Evolutionary conservation across 2,888 invertebrate genomes (phyloP).

Genomic region (Agrilus cyanescens): DNA sequence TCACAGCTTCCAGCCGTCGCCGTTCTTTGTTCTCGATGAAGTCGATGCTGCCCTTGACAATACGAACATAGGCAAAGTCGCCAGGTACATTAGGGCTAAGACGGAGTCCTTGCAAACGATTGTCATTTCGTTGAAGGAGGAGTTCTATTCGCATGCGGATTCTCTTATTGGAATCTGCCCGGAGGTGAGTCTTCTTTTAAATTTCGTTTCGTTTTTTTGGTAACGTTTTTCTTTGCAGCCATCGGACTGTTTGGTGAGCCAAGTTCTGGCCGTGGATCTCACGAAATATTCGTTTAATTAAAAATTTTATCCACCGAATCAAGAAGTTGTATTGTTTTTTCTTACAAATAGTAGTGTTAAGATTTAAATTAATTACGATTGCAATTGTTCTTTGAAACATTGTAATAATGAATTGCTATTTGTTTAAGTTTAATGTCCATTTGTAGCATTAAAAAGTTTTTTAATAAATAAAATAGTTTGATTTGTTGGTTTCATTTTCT

Average conservation of each 20-base stretch:
- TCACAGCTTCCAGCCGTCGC: conserved; percentile 95
- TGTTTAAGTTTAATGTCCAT: too few relatives aligned
- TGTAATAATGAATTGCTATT: too few relatives aligned
- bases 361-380: too few relatives aligned
- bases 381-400: too few relatives aligned
- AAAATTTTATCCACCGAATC: too few relatives aligned
- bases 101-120: conserved; percentile 87
- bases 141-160: conserved; percentile 98
- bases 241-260: conserved; percentile 86
- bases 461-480: too few relatives aligned
- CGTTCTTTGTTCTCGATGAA: conserved; percentile 98
- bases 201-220: too few relatives aligned
- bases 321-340: too few relatives aligned
- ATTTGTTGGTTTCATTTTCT: too few relatives aligned
- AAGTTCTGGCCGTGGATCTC: conserved; percentile 78
- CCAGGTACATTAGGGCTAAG: conserved; percentile 90
- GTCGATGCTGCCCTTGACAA: conserved; percentile 99
- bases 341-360: too few relatives aligned
- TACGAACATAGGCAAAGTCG: conserved; percentile 99
- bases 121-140: conserved; percentile 98
- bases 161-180: conserved; percentile 96
- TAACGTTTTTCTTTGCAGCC: conserved; percentile 54
- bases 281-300: too few relatives aligned
- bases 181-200: conserved; percentile 64
- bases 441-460: too few relatives aligned